Evolutionary conservation across 2,888 invertebrate genomes (phyloP).

Genomic region (Amiota minor): DNA sequence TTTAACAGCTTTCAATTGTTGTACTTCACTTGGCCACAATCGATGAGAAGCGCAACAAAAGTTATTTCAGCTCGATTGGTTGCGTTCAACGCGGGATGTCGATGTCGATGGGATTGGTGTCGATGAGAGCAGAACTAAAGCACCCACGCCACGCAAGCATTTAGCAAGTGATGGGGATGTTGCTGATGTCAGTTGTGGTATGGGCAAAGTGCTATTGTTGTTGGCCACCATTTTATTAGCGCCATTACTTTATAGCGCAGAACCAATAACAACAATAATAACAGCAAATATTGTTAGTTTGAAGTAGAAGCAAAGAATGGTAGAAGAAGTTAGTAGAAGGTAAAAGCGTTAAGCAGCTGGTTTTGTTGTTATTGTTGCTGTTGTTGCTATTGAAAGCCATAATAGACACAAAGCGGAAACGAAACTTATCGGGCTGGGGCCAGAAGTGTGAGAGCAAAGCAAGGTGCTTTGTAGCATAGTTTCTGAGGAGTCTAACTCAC

Average conservation of each 20-base stretch:
- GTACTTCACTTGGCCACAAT: conserved; percentile 33
- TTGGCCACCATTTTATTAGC: conserved; percentile 53
- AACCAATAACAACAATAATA: conserved; percentile 39
- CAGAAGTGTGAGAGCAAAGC: conserved; percentile 47
- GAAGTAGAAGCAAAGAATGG: too few species aligned
- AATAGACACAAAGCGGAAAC: conserved; percentile 52
- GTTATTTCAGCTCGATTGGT: conserved; percentile 14
- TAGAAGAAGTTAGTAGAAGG: too few species aligned
- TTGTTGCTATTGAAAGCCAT: conserved; percentile 33
- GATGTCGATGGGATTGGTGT: neutral
- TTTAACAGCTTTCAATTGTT: conserved; percentile 38
- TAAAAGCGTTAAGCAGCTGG: conserved; percentile 5
- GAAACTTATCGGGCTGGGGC: conserved; percentile 51
- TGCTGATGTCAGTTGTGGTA: neutral
- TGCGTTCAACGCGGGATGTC: neutral
- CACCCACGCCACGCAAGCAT: too few species aligned
- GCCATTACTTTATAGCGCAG: conserved; percentile 47
- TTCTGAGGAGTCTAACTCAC: conserved; percentile 31
- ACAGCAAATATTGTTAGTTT: conserved; percentile 7
- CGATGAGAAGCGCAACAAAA: conserved; percentile 5
- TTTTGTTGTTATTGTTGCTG: conserved; percentile 46
- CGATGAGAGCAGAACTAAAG: conserved; percentile 5
- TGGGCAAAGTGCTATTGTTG: conserved; percentile 37
- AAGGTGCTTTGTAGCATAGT: conserved; percentile 49
- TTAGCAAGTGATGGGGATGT: too few species aligned